phyloP scores from a whole-genome alignment of 30 jellyfish, hydroid and myxozoan species.

The Chrysaora quinquecirrha region DNA sequence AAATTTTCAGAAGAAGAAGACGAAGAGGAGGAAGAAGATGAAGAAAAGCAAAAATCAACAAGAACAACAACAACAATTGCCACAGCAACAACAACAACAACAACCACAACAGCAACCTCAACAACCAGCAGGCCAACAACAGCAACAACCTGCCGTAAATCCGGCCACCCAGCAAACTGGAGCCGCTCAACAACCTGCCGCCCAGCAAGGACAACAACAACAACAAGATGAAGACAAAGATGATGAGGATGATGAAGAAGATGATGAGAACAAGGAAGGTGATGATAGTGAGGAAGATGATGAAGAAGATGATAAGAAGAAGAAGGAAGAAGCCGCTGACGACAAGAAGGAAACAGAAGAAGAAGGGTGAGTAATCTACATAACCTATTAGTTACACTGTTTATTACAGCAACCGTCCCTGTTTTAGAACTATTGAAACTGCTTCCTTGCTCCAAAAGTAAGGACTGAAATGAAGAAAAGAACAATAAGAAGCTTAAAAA shows the following conservation, averaged over 20 bases:
- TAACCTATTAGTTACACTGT: too few relatives aligned
- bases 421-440: too few relatives aligned
- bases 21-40: constrained; percentile 10
- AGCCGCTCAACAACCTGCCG: constrained; percentile 16
- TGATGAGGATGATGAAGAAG: constrained; percentile 12
- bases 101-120: not conserved
- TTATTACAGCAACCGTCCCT: too few relatives aligned
- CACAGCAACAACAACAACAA: not conserved
- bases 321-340: not conserved
- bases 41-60: not conserved
- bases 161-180: constrained; percentile 8
- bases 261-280: not conserved
- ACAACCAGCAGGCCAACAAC: not conserved
- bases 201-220: constrained; percentile 35
- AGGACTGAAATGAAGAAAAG: too few relatives aligned
- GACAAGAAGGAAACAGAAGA: not conserved
- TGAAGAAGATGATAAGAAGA: constrained; percentile 27
- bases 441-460: too few relatives aligned
- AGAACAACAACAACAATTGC: constrained; percentile 15
- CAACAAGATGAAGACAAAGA: constrained; percentile 34
- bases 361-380: not conserved
- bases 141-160: not conserved
- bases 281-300: constrained; percentile 40
- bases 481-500: too few relatives aligned
- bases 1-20: constrained; percentile 32